These are phyloP conservation scores for Thysanoteuthis rhombus DNA, from an alignment of 2,888 invertebrate genomes.

Conservation along the genomic window DNA sequence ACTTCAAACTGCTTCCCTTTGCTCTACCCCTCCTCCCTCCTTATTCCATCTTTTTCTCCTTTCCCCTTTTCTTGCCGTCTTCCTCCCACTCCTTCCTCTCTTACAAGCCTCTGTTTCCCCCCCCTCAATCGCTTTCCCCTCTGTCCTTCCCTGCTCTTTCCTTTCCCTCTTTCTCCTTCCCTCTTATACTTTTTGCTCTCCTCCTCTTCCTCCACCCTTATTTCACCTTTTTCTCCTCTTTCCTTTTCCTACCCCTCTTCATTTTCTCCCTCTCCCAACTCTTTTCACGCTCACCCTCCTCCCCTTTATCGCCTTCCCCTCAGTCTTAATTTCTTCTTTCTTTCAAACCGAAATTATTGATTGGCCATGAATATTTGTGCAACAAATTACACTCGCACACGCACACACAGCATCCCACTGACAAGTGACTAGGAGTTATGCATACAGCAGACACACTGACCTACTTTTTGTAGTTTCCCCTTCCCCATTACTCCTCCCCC, in stretches of 20 bases:
- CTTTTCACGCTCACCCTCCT: no score
- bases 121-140: no score
- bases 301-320: no score
- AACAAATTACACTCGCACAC: slow-evolving; percentile 19
- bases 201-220: no score
- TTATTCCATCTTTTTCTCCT: background rate
- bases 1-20: background rate
- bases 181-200: no score
- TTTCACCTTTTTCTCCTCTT: no score
- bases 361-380: slow-evolving; percentile 21
- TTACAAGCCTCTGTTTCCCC: background rate
- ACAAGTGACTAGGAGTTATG: slow-evolving; percentile 18
- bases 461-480: background rate
- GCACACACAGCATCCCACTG: background rate
- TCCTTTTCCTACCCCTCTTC: no score
- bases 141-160: no score
- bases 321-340: no score
- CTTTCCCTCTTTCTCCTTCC: no score
- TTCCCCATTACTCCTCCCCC: background rate
- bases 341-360: background rate
- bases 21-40: background rate
- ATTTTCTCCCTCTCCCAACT: no score
- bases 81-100: background rate
- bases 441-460: slow-evolving; percentile 25
- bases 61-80: background rate